Conservation (phyloP, 2,797 vertebrate genomes). For the Pipistrellus pipistrellus region DNA sequence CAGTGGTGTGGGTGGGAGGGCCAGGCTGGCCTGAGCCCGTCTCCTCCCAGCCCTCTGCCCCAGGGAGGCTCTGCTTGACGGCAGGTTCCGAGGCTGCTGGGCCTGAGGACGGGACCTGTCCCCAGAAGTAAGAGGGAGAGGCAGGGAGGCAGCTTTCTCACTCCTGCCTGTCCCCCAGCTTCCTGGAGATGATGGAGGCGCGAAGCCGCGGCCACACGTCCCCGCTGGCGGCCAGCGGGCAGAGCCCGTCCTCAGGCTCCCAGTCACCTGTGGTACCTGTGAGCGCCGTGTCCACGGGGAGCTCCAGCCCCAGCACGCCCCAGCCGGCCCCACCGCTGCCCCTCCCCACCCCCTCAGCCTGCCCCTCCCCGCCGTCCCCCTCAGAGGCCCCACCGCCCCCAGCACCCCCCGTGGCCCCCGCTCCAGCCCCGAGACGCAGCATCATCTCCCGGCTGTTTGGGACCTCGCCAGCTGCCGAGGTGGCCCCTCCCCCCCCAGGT, state of each 20-base stretch:
- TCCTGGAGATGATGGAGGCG: constrained; percentile 96
- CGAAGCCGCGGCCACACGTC: constrained; percentile 92
- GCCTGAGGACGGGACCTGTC: too few relatives aligned
- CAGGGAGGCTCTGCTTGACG: background rate
- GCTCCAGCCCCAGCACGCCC: constrained; percentile 95
- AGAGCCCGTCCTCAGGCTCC: constrained; percentile 96
- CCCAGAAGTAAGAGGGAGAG: background rate
- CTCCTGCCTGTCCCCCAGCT: constrained; percentile 88
- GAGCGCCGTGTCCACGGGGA: constrained; percentile 92
- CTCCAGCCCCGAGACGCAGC: constrained; percentile 89
- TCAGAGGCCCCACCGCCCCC: background rate
- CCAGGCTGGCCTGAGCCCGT: background rate
- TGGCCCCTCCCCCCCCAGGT: constrained; percentile 89
- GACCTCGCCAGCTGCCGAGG: constrained; percentile 86
- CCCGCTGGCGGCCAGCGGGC: constrained; percentile 92
- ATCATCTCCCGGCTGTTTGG: constrained; percentile 97
- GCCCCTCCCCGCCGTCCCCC: constrained; percentile 82
- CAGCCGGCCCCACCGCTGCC: constrained; percentile 86
- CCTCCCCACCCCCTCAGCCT: constrained; percentile 64
- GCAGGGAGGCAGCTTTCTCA: background rate
- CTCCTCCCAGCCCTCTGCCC: background rate
- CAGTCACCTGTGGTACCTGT: constrained; percentile 95
- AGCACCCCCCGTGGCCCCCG: constrained; percentile 54
- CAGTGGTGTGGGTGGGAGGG: background rate
- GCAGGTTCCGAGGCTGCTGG: background rate